These are phyloP conservation scores for Drosophila navojoa DNA, from an alignment of 1,140 invertebrate species.

Conservation along the genomic window DNA sequence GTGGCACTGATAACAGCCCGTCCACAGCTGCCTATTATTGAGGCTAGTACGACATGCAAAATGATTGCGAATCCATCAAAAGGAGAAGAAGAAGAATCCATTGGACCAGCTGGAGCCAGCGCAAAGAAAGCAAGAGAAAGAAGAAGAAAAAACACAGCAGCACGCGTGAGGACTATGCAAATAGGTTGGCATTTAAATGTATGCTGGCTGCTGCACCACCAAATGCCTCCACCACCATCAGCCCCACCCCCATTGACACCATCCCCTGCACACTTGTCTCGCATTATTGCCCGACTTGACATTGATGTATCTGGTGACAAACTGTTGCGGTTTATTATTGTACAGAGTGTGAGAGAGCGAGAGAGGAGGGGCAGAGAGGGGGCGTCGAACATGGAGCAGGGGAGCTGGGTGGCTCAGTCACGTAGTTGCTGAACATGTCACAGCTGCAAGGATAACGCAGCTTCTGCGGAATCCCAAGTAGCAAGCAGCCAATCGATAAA, in stretches of 20 bases:
- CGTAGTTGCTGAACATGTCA: slow-evolving; percentile 64
- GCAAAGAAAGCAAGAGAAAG: neutral
- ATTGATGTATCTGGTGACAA: slow-evolving; percentile 82
- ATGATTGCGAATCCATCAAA: slow-evolving; percentile 56
- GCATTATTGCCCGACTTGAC: slow-evolving; percentile 67
- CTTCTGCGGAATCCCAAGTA: slow-evolving; percentile 9
- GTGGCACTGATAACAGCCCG: slow-evolving; percentile 42
- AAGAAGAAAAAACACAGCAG: neutral
- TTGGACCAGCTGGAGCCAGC: slow-evolving; percentile 38
- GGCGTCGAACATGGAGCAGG: neutral
- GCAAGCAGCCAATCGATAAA: slow-evolving; percentile 60
- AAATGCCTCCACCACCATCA: neutral
- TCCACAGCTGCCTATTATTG: slow-evolving; percentile 38
- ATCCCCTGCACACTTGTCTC: slow-evolving; percentile 25
- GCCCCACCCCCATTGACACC: neutral
- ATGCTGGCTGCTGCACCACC: slow-evolving; percentile 12
- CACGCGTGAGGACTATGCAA: slow-evolving; percentile 41
- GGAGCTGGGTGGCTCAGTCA: slow-evolving; percentile 39
- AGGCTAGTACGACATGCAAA: slow-evolving; percentile 46
- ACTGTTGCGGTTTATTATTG: slow-evolving; percentile 65
- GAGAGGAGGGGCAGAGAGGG: neutral
- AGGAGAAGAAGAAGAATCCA: slow-evolving; percentile 8
- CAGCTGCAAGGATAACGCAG: slow-evolving; percentile 52
- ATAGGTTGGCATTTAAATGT: slow-evolving; percentile 56
- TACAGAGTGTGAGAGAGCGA: neutral